Evolutionary conservation across 2,113 vertebrate genomes (phyloP).

Genomic region (Perca fluviatilis): DNA sequence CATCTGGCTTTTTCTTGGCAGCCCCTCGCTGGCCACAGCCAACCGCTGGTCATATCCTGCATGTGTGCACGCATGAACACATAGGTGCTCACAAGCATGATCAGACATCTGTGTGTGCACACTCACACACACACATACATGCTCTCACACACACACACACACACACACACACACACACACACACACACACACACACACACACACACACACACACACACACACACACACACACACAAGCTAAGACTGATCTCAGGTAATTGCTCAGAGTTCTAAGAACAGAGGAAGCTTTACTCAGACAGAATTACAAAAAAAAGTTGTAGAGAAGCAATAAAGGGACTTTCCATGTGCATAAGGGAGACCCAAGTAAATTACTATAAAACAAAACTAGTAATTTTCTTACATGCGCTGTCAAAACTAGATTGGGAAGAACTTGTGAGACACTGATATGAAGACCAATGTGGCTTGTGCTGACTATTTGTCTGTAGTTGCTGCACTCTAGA

Average conservation of each 20-base stretch:
- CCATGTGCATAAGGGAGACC: slow-evolving; percentile 30
- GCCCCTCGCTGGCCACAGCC: slow-evolving; percentile 14
- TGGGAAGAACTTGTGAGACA: background rate
- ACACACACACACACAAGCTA: background rate
- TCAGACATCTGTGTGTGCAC: slow-evolving; percentile 1
- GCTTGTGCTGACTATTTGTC: slow-evolving; percentile 15
- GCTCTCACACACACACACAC: background rate
- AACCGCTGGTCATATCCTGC: slow-evolving; percentile 36
- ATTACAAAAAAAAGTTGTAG: slow-evolving; percentile 8
- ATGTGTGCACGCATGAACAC: slow-evolving; percentile 18
- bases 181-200: background rate
- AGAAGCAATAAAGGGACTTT: slow-evolving; percentile 64
- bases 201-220: background rate
- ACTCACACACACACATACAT: background rate
- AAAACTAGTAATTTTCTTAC: slow-evolving; percentile 29
- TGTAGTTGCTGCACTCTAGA: slow-evolving; percentile 7
- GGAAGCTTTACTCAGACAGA: slow-evolving; percentile 56
- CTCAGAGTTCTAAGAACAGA: slow-evolving; percentile 69
- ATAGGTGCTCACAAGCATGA: slow-evolving; percentile 12
- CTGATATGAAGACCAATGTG: background rate
- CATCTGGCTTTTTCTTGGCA: slow-evolving; percentile 54
- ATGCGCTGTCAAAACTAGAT: slow-evolving; percentile 24
- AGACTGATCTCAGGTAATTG: slow-evolving; percentile 23
- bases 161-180: background rate
- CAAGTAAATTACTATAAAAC: slow-evolving; percentile 21